Base-by-base conservation (phyloP, 2,797 vertebrate species). In the Gymnothorax reevesii region DNA sequence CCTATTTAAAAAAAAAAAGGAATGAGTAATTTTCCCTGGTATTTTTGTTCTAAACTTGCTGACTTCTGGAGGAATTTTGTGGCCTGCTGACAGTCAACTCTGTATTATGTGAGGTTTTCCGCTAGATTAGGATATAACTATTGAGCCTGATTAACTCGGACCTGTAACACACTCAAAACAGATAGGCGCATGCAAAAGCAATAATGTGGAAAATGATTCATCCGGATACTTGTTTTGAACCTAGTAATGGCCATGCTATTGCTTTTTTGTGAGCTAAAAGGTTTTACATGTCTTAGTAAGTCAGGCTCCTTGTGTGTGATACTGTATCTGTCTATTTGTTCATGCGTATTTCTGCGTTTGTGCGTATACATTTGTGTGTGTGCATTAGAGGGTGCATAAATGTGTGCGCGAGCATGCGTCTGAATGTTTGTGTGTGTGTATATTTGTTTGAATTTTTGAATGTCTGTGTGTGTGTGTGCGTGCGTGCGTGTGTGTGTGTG, bases 41-140 rank as follows among this genome's bases (percentile, higher is more conserved):
- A 87, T 88, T 88, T 88, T 93, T 93, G 94, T 94, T 90, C 92
- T 89, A 89, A 91, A 93, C 93, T 85, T 92, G 92, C 92, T 94
- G 92, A 94, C 93, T 92, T 93, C 88, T 91, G 88, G 87, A 86
- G 86, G 91, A 94, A 92, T 92, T 80, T 91, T 90, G 93, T 91
- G 91, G 89, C 89, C 92, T 92, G 90, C 92, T 92, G 92, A 92
- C 90, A 90, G 93, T 92, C 92, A 90, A 92, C 92, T 92, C 91
- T 90, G 88, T 93, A 94, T 92, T 88, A 87, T 25, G 5, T 59
- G 27, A 10, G 17, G 69, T n/a, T 89, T 91, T 92, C 91, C 89
- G 66, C n/a, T 57, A 5, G 25, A 59, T 9, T 8, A 59, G 57
- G 57, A 59, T 8, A 13, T 8, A 59, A 59, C 12, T 12, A 17